Evolutionary conservation across 1,140 invertebrate species (phyloP), one percentile per base, ranked within the genome.

Genomic region (Scaptomyza montana): DNA sequence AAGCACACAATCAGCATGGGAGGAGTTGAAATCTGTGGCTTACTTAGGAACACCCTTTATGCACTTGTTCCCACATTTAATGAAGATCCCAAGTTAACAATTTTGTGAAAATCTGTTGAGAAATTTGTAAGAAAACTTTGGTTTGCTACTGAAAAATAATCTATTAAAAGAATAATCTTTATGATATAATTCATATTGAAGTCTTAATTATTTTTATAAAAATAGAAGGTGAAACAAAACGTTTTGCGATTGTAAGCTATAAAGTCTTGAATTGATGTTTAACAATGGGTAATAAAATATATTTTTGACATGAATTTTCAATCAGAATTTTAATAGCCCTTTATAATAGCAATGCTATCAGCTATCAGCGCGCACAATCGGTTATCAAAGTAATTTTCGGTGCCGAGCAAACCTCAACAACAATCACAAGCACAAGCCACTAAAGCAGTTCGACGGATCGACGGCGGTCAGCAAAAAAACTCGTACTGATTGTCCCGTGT

Each of bases 281-380:
- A 90, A 90, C 71, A 64, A 65, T 41, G 51, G 63, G 63, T 59
- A 77, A 85, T 90, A 90, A 90, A 90, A 90, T 89, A 91, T 87
- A 91, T 87, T 89, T 90, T 90, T 91, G 89, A 91, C 89, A 91
- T 89, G 89, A 91, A 91, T 89, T 91, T 91, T 91, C 89, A 91
- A 91, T 91, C 89, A 91, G 89, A 91, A 91, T 91, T 91, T 89
- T 91, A 91, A 91, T 91, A 87, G 73, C 85, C 79, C 80, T 90
- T 90, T 84, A 91, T 91, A 91, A 91, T 91, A 91, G 84, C 89
- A 89, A 87, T 77, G 77, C 81, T 91, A 91, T 91, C 85, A 89
- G 79, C 78, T 89, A 89, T 89, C 85, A 91, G 64, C 62, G 74
- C 67, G 65, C 71, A 85, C 71, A 84, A 90, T 86, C 84, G 76